Percentiles rank a stretch among this genome's conserved stretches.
phyloP scores from a whole-genome alignment of 1,140 invertebrate genomes.

The Panulirus ornatus region DNA sequence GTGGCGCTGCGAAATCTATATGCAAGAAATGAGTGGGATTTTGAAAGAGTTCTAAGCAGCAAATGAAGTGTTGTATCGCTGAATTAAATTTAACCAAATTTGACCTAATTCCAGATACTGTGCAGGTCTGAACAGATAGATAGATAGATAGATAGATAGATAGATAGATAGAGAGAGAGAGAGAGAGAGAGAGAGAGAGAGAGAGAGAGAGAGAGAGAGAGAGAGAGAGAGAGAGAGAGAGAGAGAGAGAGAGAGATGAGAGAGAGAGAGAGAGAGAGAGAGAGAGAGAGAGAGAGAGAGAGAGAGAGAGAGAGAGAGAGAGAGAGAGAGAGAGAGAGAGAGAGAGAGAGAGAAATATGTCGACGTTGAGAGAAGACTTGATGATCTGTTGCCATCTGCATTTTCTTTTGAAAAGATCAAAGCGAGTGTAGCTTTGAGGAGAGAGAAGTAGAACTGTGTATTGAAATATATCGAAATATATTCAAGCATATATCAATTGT shows the following conservation, averaged over 20 bases:
- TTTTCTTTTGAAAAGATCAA: not conserved
- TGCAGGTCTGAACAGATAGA: too few relatives aligned
- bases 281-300: constrained; percentile 6
- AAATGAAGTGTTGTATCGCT: too few relatives aligned
- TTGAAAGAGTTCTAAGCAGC: too few relatives aligned
- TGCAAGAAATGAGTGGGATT: too few relatives aligned
- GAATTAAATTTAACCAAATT: too few relatives aligned
- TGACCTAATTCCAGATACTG: too few relatives aligned
- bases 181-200: not conserved
- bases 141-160: too few relatives aligned
- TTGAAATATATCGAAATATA: not conserved
- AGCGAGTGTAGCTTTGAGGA: not conserved
- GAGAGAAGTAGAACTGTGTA: not conserved
- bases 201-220: not conserved
- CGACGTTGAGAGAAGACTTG: not conserved
- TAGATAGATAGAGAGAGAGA: too few relatives aligned
- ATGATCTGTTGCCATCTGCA: not conserved
- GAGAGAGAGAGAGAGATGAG: constrained; percentile 7
- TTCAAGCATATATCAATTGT: not conserved
- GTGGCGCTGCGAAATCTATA: too few relatives aligned
- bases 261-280: too few relatives aligned
- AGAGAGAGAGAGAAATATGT: not conserved
- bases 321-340: constrained; percentile 7
- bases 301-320: constrained; percentile 7
- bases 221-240: constrained; percentile 7